Base-by-base conservation (phyloP, 2,797 vertebrate species). In the Sphenopsis melanotis region DNA sequence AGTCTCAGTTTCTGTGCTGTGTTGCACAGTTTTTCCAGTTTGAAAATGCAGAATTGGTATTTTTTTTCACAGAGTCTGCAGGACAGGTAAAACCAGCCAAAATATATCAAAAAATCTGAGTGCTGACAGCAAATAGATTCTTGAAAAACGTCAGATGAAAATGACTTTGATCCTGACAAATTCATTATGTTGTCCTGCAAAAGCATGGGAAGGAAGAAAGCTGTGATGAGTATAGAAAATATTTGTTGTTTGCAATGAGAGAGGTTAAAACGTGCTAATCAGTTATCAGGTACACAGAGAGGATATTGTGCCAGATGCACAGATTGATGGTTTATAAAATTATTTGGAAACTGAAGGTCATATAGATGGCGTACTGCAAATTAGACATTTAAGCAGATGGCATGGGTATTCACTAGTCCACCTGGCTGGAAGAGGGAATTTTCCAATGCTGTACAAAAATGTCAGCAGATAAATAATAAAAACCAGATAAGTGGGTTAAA, bases 351-450 rank as follows among this genome's bases (percentile, higher is more conserved):
- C 49, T 87, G 93, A 97, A 97, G 92, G 95, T 97, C 87, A 63
- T 93, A 87, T 96, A 87, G 89, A 96, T 83, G 79, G 70, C 81
- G 83, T 84, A 84, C 61, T 93, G 89, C 87, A 96, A 93, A 96
- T 95, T 88, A 96, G 89, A 79, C 91, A 74, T 95, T 95, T 95
- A 92, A 97, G 87, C 96, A 97, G 96, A 96, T 97, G 96, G 96
- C 41, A 56, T 42, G 78, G 85, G 79, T 85, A 92, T 96, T 94
- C 79, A 80, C 59, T 78, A 63, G 93, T 93, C 94, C 93, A 93
- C 92, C 89, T 94, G 94, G 41, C 53, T 88, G 70, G 61, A 92
- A 94, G 29, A 68, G 36, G 65, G 46, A 94, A 78, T 94, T 94
- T 92, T 57, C 46, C 75, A 87, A 34, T 71, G 74, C 12, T 78